Percentiles rank a stretch among this genome's conserved stretches.
phyloP scores from a whole-genome alignment of 2,888 invertebrate species.

The Leptinotarsa haldemani region DNA sequence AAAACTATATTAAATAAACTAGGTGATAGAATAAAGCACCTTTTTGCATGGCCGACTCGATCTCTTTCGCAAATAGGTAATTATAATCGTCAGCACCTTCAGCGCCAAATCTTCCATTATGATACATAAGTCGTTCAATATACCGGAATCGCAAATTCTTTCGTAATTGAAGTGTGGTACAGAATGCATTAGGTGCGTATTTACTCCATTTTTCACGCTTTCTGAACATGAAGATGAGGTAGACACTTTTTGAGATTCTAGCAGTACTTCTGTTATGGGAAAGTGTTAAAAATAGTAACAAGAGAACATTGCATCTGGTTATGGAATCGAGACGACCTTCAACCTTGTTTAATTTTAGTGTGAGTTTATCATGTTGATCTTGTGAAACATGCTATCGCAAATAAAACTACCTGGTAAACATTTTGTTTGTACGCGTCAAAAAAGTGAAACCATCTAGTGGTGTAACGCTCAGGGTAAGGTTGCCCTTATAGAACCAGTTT shows the following conservation, averaged over 20 bases:
- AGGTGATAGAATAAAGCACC: neutral
- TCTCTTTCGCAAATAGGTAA: constrained; percentile 4
- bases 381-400: neutral
- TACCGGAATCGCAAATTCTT: constrained; percentile 20
- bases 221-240: constrained; percentile 36
- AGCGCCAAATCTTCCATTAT: constrained; percentile 20
- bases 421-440: too few relatives aligned
- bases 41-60: neutral
- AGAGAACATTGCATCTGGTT: neutral
- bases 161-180: constrained; percentile 24
- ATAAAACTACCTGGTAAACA: too few relatives aligned
- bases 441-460: too few relatives aligned
- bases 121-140: constrained; percentile 19
- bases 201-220: constrained; percentile 39
- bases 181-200: constrained; percentile 25
- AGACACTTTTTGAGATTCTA: constrained; percentile 14
- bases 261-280: constrained; percentile 11
- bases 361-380: neutral
- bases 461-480: too few relatives aligned
- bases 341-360: neutral
- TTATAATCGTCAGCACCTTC: neutral
- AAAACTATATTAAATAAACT: neutral
- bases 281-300: constrained; percentile 19
- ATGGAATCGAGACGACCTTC: neutral
- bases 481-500: too few relatives aligned